Evolutionary conservation across 1,140 invertebrate genomes (phyloP), one percentile per base, ranked within the genome.

Genomic region (Schmidtea mediterranea): DNA sequence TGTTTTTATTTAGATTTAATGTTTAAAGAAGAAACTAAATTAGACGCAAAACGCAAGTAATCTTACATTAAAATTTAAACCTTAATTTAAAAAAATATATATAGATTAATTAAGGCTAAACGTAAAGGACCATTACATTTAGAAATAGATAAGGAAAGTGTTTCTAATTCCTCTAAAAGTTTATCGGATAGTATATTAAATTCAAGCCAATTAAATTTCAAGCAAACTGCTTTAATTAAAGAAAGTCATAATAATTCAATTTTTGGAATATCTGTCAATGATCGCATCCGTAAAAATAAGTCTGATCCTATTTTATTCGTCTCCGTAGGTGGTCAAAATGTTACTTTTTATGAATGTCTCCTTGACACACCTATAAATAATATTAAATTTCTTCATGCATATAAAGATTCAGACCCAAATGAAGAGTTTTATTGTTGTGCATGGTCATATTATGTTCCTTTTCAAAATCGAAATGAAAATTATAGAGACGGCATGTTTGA

Each of bases 341-440:
- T 48, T 18, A 48, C 12, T 5, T 37, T 21, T 22, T 48, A 36
- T 12, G 40, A 19, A 10, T 41, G 40, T 23, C 12, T 41, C 3
- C 40, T 23, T 41, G 40, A 41, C 12, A 23, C 26, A 6, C 3
- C 26, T 32, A 10, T 32, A 10, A 32, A 23, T 32, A 40, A 38
- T 32, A 48, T 48, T 8, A 21, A 37, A 48, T 40, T 48, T 5
- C n/a, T 48, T 5, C 46, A 48, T 12, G 16, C 46, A 18, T 48
- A 23, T 24, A 13, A 12, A 18, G 46, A 48, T 13, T 37, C 46
- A 9, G 46, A 40, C 3, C 2, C 15, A 38, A 40, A 48, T 13
- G 46, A 48, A 23, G 46, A 48, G 5, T 48, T 21, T 40, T 48
- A 21, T 24, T 48, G 46, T 24, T 40, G 36, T 13, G 23, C 36